These are phyloP conservation scores for Xyrauchen texanus DNA, from an alignment of 2,113 vertebrate species.

Conservation along the genomic window DNA sequence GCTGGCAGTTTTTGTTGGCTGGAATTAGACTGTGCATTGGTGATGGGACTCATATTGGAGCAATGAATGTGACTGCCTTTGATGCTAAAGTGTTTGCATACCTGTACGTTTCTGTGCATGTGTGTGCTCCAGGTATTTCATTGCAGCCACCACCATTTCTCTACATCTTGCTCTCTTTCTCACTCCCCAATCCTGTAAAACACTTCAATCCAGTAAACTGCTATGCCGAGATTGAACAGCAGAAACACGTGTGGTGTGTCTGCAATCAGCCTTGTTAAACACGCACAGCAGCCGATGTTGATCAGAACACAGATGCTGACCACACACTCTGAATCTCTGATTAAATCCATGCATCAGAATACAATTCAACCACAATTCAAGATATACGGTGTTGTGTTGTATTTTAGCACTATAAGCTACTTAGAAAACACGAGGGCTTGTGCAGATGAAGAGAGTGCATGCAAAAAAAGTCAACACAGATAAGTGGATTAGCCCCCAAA, in stretches of 20 bases:
- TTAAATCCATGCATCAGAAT: constrained; percentile 17
- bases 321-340: constrained; percentile 24
- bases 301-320: constrained; percentile 16
- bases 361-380: neutral
- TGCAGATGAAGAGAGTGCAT: constrained; percentile 8
- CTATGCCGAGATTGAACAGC: constrained; percentile 8
- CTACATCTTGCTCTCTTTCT: neutral
- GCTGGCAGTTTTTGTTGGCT: constrained; percentile 63
- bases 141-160: neutral
- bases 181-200: constrained; percentile 21
- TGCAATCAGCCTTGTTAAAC: constrained; percentile 35
- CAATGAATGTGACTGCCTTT: constrained; percentile 13
- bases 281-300: constrained; percentile 33
- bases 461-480: constrained; percentile 17
- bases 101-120: constrained; percentile 15
- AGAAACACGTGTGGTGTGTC: constrained; percentile 35
- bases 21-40: constrained; percentile 54
- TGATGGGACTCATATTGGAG: constrained; percentile 12
- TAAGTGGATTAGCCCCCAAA: constrained; percentile 30
- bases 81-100: constrained; percentile 22
- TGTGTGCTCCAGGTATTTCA: neutral
- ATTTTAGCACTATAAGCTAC: neutral
- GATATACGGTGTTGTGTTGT: neutral
- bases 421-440: neutral
- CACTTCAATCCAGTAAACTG: constrained; percentile 22